phyloP scores from a whole-genome alignment of 2,113 vertebrate genomes.

The Kryptolebias marmoratus region DNA sequence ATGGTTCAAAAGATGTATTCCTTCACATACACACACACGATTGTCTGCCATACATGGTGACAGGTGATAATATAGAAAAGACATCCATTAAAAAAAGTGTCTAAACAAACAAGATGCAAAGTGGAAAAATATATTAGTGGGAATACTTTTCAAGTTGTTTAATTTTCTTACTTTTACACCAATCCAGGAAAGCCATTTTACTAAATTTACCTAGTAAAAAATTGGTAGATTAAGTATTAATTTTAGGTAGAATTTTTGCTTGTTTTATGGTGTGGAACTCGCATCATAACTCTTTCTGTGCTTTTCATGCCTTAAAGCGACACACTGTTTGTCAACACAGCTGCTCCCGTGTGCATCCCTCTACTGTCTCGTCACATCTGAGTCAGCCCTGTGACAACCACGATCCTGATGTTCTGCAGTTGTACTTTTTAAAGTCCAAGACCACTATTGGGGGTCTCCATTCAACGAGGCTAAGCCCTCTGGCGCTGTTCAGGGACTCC shows the following conservation, averaged over 20 bases:
- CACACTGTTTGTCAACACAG: slow-evolving; percentile 47
- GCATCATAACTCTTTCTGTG: not conserved
- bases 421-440: slow-evolving; percentile 29
- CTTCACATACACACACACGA: too few species aligned
- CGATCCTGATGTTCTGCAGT: slow-evolving; percentile 11
- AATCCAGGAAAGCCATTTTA: not conserved
- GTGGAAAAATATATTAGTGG: too few species aligned
- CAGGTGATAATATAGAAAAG: not conserved
- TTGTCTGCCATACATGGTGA: too few species aligned
- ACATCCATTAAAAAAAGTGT: too few species aligned
- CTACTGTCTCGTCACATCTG: slow-evolving; percentile 13
- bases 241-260: not conserved
- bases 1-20: too few species aligned
- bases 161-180: too few species aligned
- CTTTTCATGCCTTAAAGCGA: slow-evolving; percentile 39
- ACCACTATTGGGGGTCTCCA: slow-evolving; percentile 23
- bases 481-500: slow-evolving; percentile 47
- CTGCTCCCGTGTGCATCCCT: slow-evolving; percentile 21
- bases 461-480: slow-evolving; percentile 40
- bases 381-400: slow-evolving; percentile 58
- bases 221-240: slow-evolving; percentile 28
- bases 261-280: slow-evolving; percentile 30
- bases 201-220: not conserved
- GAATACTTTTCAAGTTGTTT: too few species aligned
- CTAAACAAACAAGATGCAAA: too few species aligned